Evolutionary conservation across 2,888 invertebrate genomes (phyloP).

Genomic region (Aphodius granarius): DNA sequence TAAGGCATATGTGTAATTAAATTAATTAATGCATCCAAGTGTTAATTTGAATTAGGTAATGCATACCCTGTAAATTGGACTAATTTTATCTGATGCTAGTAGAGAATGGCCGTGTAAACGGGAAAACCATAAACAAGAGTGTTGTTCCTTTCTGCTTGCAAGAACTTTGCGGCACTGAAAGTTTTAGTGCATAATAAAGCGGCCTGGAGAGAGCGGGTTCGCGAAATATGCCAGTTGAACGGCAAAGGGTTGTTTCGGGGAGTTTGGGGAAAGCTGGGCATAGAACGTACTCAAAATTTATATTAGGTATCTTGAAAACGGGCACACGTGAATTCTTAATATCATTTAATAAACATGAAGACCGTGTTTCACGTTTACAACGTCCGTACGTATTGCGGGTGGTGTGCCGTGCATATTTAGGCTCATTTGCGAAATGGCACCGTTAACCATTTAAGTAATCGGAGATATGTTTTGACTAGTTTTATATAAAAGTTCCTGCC

Average conservation of each 20-base stretch:
- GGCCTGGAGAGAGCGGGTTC: background rate
- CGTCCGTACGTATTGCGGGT: background rate
- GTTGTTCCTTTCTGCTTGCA: background rate
- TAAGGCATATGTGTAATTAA: background rate
- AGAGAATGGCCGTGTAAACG: background rate
- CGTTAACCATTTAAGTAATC: background rate
- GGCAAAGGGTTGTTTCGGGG: background rate
- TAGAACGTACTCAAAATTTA: background rate
- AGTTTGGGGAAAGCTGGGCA: background rate
- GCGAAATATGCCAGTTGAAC: background rate
- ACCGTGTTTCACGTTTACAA: background rate
- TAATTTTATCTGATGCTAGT: background rate
- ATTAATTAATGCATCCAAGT: background rate
- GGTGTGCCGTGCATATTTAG: background rate
- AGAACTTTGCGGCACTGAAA: background rate
- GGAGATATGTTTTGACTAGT: background rate
- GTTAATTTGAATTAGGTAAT: background rate
- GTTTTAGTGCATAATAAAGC: background rate
- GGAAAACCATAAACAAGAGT: background rate
- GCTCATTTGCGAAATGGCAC: background rate
- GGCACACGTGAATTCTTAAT: background rate
- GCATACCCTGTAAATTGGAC: background rate
- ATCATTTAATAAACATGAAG: background rate
- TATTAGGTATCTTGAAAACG: background rate
- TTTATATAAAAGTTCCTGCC: background rate